Evolutionary conservation across 2,797 vertebrate genomes (phyloP), one percentile per base, ranked within the genome.

Genomic region (Knipowitschia caucasica): DNA sequence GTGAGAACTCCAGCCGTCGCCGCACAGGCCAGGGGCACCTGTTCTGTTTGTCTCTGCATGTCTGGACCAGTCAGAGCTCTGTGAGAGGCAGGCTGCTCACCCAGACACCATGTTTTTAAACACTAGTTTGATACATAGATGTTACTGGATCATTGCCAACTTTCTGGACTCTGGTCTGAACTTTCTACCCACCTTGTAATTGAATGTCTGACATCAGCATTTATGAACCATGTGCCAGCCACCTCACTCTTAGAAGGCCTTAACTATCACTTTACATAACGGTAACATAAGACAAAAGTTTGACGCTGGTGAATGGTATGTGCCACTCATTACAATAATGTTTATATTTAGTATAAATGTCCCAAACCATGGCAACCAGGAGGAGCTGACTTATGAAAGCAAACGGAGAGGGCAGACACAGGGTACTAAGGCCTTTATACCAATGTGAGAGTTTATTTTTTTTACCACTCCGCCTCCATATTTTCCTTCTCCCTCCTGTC

Each of bases 111-210:
- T 81, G 56, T 52, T 29, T 64, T 64, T 46, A 15, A 64, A 42
- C 53, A 62, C 78, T 78, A 57, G 64, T 75, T 88, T 89, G 77
- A 62, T 71, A 87, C 60, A 21, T 76, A 67, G 59, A 62, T 75
- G 84, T 33, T 24, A 85, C 64, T 53, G 77, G 64, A 80, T 23
- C 56, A 44, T 35, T 4, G 74, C 78, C 88, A 88, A 67, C 68
- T 60, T 1, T 62, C 62, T 49, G 51, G 80, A 62, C 82, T 68
- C 71, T 36, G 36, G 47, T 44, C 36, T 72, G 68, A 67, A 53
- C 80, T 67, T 62, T 73, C 55, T 73, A 43, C 52, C 59, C 51
- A 58, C 64, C 42, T 67, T 18, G 20, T 62, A 24, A 27, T 39
- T 60, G 68, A 8, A 26, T 4, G 14, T 56, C 50, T 11, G 6